Conservation (phyloP, 1,140 invertebrate genomes). For the Plodia interpunctella region DNA sequence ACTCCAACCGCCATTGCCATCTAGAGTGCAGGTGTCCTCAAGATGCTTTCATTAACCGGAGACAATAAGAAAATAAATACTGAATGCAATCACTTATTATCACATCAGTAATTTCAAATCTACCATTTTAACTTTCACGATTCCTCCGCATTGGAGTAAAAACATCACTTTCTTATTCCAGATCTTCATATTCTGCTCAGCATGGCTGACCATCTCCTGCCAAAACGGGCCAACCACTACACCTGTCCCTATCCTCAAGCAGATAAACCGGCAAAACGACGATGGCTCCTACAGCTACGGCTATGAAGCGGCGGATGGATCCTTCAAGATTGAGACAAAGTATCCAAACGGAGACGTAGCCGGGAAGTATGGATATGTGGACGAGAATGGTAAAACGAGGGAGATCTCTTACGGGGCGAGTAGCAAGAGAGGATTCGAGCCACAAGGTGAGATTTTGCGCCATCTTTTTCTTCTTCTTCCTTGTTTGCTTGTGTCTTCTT, state of each 20-base stretch:
- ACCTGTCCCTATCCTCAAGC: conserved; percentile 83
- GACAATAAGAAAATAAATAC: no score
- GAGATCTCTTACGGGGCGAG: conserved; percentile 89
- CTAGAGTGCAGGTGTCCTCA: no score
- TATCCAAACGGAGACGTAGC: conserved; percentile 88
- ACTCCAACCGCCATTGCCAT: no score
- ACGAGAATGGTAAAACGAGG: conserved; percentile 83
- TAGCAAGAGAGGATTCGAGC: conserved; percentile 84
- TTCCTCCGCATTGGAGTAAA: no score
- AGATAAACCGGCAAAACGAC: conserved; percentile 87
- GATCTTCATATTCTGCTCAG: conserved; percentile 42
- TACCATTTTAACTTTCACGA: no score
- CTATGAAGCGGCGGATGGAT: conserved; percentile 93
- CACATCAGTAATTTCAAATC: no score
- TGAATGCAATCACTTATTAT: no score
- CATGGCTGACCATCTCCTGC: conserved; percentile 36
- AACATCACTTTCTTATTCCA: conserved; percentile 22
- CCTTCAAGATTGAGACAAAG: conserved; percentile 94
- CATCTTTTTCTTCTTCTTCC: no score
- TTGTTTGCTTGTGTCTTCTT: no score
- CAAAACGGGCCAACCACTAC: conserved; percentile 73
- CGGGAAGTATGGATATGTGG: conserved; percentile 90
- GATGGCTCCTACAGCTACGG: conserved; percentile 92
- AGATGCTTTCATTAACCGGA: no score
- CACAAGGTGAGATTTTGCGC: conserved; percentile 63